Evolutionary conservation across 2,113 vertebrate species (phyloP).

Genomic region (Myrmecobius fasciatus): DNA sequence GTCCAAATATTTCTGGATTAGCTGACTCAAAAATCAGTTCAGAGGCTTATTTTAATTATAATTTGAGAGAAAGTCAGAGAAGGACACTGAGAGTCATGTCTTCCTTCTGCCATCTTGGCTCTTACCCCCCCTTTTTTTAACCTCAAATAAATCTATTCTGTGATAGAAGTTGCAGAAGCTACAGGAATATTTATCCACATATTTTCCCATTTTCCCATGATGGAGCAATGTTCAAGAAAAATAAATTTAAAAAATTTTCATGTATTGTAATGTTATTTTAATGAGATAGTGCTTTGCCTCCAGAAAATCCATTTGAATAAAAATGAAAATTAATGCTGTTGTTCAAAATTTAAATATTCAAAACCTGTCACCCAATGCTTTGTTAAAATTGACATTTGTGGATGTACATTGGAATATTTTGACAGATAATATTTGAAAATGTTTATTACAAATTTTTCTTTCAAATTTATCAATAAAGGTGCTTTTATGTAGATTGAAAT

Average conservation of each 20-base stretch:
- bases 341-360: slow-evolving; percentile 34
- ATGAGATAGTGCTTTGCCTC: not conserved
- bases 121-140: too few species aligned
- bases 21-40: too few species aligned
- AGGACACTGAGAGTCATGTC: too few species aligned
- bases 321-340: slow-evolving; percentile 46
- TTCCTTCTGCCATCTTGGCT: too few species aligned
- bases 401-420: slow-evolving; percentile 14
- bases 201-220: not conserved
- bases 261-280: slow-evolving; percentile 34
- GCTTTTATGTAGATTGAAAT: not conserved
- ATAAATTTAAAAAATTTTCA: too few species aligned
- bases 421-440: not conserved
- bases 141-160: not conserved
- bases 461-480: slow-evolving; percentile 52
- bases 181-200: not conserved
- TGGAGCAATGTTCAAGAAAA: too few species aligned
- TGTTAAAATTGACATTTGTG: slow-evolving; percentile 27
- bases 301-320: slow-evolving; percentile 54
- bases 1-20: too few species aligned
- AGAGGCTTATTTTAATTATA: too few species aligned
- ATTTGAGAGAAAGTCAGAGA: too few species aligned
- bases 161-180: not conserved
- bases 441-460: slow-evolving; percentile 28
- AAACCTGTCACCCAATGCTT: slow-evolving; percentile 20